Percentiles rank a stretch among this genome's conserved stretches.
These are phyloP conservation scores for Bibio marci DNA, from an alignment of 2,888 invertebrate species.

Conservation along the genomic window DNA sequence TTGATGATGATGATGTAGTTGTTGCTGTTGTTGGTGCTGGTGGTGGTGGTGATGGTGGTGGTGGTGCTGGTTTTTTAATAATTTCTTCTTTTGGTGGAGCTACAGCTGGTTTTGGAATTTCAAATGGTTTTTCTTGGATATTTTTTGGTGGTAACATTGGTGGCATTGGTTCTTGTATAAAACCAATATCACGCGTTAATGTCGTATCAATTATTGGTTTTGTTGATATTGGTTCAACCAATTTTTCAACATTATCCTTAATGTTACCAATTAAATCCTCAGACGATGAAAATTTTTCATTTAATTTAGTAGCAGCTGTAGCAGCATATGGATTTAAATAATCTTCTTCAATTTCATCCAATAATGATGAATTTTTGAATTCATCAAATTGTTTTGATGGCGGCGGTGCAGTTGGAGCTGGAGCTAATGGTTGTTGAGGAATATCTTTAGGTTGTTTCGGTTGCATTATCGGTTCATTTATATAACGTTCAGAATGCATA, in stretches of 20 bases:
- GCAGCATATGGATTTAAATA: slow-evolving; percentile 6
- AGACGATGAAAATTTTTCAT: slow-evolving; percentile 28
- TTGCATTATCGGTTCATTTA: no score
- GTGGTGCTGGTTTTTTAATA: slow-evolving; percentile 2
- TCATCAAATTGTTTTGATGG: not conserved
- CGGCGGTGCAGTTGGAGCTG: not conserved
- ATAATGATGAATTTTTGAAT: not conserved
- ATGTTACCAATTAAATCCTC: slow-evolving; percentile 27
- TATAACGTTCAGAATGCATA: not conserved
- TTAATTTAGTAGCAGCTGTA: slow-evolving; percentile 7
- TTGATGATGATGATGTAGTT: no score
- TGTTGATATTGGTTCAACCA: no score
- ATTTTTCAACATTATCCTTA: slow-evolving; percentile 14
- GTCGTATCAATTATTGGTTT: not conserved
- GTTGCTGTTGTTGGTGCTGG: not conserved
- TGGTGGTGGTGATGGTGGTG: slow-evolving; percentile 7
- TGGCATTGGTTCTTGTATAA: not conserved
- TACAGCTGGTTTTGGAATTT: slow-evolving; percentile 5
- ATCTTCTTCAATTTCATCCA: slow-evolving; percentile 5
- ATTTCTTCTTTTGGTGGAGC: not conserved
- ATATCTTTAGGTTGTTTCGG: no score
- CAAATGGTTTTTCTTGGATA: not conserved
- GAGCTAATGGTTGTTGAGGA: not conserved
- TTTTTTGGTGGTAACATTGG: not conserved
- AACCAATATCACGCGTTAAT: not conserved